Evolutionary conservation across 2,888 invertebrate genomes (phyloP).

Genomic region (Cecidostiba fungosa): DNA sequence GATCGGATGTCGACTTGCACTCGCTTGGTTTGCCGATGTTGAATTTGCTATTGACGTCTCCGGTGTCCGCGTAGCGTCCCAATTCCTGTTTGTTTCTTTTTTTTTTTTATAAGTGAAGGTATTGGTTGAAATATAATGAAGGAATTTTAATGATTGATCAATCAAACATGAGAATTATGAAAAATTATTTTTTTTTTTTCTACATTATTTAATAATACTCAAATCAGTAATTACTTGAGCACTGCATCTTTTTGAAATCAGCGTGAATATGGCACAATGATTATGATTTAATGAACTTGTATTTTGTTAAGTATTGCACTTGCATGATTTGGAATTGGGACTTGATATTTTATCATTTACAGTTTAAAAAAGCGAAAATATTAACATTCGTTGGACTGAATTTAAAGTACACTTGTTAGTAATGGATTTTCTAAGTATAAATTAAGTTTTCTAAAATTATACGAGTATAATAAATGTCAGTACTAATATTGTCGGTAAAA

Average conservation of each 20-base stretch:
- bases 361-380: background rate
- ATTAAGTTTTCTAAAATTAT: background rate
- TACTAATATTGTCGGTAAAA: constrained; percentile 4
- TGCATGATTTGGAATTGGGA: background rate
- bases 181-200: background rate
- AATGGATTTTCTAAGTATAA: background rate
- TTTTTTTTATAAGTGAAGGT: background rate
- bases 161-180: background rate
- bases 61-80: background rate
- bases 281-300: background rate
- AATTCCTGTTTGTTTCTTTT: background rate
- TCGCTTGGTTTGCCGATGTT: background rate
- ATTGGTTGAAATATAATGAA: background rate
- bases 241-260: background rate
- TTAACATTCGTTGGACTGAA: constrained; percentile 5
- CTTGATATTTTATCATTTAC: background rate
- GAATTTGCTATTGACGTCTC: background rate
- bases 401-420: background rate
- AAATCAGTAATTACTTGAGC: background rate
- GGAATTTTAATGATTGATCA: background rate
- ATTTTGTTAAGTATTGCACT: background rate
- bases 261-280: background rate
- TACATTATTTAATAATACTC: background rate
- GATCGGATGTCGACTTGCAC: background rate
- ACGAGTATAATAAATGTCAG: background rate